These are phyloP conservation scores for Melospiza melodia DNA, from an alignment of 2,113 vertebrate species.

Conservation along the genomic window DNA sequence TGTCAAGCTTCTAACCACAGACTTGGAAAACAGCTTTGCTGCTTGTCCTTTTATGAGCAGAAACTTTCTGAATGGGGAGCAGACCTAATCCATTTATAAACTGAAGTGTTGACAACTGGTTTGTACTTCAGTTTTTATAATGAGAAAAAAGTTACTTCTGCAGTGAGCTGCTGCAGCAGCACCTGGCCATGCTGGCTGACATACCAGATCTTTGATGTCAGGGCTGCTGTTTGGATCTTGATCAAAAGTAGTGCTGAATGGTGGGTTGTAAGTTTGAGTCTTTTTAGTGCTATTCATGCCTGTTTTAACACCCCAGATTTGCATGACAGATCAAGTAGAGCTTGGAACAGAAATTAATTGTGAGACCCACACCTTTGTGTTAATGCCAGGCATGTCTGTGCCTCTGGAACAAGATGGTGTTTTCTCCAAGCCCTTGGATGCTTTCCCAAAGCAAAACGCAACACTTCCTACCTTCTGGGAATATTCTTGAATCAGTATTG, in stretches of 20 bases:
- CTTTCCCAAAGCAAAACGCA: not conserved
- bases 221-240: not conserved
- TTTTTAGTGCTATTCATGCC: not conserved
- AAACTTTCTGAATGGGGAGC: not conserved
- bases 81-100: not conserved
- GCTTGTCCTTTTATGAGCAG: not conserved
- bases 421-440: not conserved
- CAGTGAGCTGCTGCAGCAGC: not conserved
- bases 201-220: not conserved
- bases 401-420: not conserved
- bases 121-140: not conserved
- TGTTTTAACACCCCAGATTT: not conserved
- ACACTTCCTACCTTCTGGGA: not conserved
- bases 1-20: not conserved
- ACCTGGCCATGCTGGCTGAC: not conserved
- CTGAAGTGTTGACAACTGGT: not conserved
- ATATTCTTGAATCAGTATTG: not conserved
- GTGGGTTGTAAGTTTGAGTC: not conserved
- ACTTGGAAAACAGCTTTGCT: not conserved
- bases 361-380: accelerated
- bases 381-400: not conserved
- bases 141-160: not conserved
- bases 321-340: not conserved
- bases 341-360: not conserved
- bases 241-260: not conserved